These are phyloP conservation scores for Drepana arcuata DNA, from an alignment of 1,140 invertebrate genomes.

Conservation along the genomic window DNA sequence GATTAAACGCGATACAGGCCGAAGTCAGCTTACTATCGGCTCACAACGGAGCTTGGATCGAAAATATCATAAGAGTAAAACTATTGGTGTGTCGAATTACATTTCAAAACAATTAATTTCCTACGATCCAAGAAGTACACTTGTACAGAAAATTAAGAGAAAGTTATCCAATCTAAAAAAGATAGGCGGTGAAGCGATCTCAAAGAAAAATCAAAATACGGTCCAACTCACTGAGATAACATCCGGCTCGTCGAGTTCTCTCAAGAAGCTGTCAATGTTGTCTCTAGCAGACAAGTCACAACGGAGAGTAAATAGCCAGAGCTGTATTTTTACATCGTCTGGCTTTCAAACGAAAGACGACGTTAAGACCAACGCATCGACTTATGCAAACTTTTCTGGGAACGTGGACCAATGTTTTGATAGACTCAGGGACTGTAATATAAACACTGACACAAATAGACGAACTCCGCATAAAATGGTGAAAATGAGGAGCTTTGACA, in stretches of 20 bases:
- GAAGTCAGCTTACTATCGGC: conserved; percentile 37
- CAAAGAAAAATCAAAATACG: conserved; percentile 59
- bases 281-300: conserved; percentile 59
- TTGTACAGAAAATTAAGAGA: conserved; percentile 68
- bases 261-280: conserved; percentile 58
- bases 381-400: conserved; percentile 60
- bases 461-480: conserved; percentile 32
- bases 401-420: conserved; percentile 64
- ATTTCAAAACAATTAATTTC: conserved; percentile 66
- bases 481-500: conserved; percentile 51
- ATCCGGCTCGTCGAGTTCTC: conserved; percentile 47
- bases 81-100: conserved; percentile 60
- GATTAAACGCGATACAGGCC: conserved; percentile 47
- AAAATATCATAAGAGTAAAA: conserved; percentile 63
- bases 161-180: conserved; percentile 68
- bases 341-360: conserved; percentile 47
- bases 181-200: conserved; percentile 58
- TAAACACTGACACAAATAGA: conserved; percentile 26
- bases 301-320: conserved; percentile 53
- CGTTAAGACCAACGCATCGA: conserved; percentile 40
- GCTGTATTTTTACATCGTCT: conserved; percentile 54
- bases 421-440: conserved; percentile 38
- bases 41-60: conserved; percentile 67
- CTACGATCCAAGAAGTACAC: conserved; percentile 57
- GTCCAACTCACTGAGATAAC: conserved; percentile 62